A percentile compares a stretch with the other conserved stretches of the same genome.
These are phyloP conservation scores for Aleiodes alternator DNA, from an alignment of 2,888 invertebrate species.

Conservation along the genomic window DNA sequence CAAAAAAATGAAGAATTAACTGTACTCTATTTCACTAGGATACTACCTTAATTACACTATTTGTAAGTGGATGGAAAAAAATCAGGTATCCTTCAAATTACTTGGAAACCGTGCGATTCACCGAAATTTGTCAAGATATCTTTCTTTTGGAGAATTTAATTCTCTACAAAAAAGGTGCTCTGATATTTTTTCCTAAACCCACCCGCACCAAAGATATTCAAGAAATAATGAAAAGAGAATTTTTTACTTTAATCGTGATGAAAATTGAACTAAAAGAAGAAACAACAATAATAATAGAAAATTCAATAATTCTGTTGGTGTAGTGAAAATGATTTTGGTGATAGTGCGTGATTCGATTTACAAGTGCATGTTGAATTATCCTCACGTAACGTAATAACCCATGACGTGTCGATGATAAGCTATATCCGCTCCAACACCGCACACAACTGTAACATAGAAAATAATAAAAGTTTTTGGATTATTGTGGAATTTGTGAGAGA, in stretches of 20 bases:
- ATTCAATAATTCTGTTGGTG: background rate
- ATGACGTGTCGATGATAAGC: conserved; percentile 79
- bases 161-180: too few relatives aligned
- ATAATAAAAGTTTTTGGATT: conserved; percentile 35
- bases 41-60: too few relatives aligned
- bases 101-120: too few relatives aligned
- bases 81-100: too few relatives aligned
- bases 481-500: background rate
- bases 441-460: conserved; percentile 77
- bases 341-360: conserved; percentile 65
- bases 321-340: conserved; percentile 23
- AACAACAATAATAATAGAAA: too few relatives aligned
- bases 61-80: too few relatives aligned
- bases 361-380: conserved; percentile 69
- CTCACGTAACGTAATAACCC: conserved; percentile 82
- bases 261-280: background rate
- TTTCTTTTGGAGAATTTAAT: too few relatives aligned
- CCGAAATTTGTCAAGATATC: too few relatives aligned
- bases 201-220: too few relatives aligned
- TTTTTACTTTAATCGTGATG: background rate
- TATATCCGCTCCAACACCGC: conserved; percentile 81
- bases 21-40: too few relatives aligned
- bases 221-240: background rate
- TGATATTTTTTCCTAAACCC: too few relatives aligned
- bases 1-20: too few relatives aligned